phyloP scores from a whole-genome alignment of 2,113 vertebrate genomes.

The Microcebus lehilahytsara region DNA sequence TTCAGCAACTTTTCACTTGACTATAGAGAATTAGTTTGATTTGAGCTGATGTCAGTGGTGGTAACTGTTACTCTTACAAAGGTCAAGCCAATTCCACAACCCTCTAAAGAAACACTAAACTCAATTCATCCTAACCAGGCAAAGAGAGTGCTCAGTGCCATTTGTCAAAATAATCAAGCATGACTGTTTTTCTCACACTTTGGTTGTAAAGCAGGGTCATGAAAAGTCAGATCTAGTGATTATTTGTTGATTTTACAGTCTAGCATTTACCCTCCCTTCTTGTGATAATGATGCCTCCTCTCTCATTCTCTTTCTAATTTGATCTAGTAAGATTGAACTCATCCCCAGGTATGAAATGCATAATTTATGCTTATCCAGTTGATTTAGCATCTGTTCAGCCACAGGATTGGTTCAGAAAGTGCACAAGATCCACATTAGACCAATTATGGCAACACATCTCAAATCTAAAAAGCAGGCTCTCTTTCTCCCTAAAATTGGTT shows the following conservation, averaged over 20 bases:
- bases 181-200: constrained; percentile 26
- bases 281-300: neutral
- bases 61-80: constrained; percentile 36
- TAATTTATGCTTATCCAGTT: neutral
- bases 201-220: neutral
- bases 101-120: constrained; percentile 35
- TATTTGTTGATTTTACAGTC: neutral
- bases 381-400: neutral
- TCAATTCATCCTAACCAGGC: constrained; percentile 31
- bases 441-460: neutral
- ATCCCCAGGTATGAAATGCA: neutral
- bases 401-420: neutral
- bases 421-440: neutral
- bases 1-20: constrained; percentile 70
- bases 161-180: constrained; percentile 63
- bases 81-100: constrained; percentile 50
- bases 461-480: neutral
- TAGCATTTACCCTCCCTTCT: neutral
- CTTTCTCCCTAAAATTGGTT: neutral
- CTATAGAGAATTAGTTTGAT: constrained; percentile 34
- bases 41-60: constrained; percentile 48
- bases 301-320: neutral
- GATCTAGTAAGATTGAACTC: neutral
- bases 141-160: constrained; percentile 1
- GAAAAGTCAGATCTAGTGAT: neutral